Conservation (phyloP, 2,797 vertebrate species). For the Todus mexicanus region DNA sequence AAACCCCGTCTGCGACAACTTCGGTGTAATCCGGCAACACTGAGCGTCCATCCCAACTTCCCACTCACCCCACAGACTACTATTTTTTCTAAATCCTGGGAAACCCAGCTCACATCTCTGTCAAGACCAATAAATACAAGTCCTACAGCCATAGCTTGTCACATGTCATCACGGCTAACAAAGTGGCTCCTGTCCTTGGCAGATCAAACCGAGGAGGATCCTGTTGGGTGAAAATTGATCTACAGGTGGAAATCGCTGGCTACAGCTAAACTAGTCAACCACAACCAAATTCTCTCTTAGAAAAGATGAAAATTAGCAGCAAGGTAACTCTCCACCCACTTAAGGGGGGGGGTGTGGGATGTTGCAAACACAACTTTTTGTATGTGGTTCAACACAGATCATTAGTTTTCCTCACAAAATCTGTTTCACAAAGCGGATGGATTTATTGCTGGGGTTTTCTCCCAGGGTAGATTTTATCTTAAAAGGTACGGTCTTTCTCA, state of each 20-base stretch:
- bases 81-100: background rate
- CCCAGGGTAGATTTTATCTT: background rate
- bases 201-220: background rate
- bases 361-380: background rate
- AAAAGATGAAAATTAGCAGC: background rate
- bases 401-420: background rate
- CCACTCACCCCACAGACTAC: background rate
- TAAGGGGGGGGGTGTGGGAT: no score
- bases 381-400: background rate
- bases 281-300: background rate
- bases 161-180: background rate
- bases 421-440: background rate
- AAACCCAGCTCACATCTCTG: background rate
- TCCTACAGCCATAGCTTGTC: background rate
- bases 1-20: background rate
- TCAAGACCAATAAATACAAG: background rate
- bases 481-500: background rate
- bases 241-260: background rate
- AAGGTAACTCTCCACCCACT: background rate
- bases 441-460: background rate
- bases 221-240: background rate
- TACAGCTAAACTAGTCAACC: background rate
- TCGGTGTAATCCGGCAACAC: background rate
- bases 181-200: background rate
- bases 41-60: background rate